Evolutionary conservation across 2,888 invertebrate species (phyloP).

Genomic region (Leptinotarsa tumamoca): DNA sequence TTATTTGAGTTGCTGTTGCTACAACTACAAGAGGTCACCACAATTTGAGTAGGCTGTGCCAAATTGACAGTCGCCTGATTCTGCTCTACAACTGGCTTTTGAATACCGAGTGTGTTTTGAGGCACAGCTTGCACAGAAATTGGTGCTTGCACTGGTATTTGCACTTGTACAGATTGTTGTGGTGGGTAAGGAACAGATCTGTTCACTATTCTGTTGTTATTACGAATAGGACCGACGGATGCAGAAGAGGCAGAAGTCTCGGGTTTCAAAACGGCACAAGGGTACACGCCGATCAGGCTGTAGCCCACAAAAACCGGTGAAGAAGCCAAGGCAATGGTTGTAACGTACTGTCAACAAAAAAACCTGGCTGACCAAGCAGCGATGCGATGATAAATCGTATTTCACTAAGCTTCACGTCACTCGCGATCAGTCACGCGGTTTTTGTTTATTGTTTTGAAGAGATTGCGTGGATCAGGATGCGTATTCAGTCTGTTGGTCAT

Average conservation of each 20-base stretch:
- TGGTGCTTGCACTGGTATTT: constrained; percentile 42
- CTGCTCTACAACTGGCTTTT: constrained; percentile 30
- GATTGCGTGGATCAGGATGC: constrained; percentile 58
- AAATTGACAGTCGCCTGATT: constrained; percentile 53
- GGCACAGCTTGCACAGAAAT: constrained; percentile 30
- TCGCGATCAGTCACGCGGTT: constrained; percentile 49
- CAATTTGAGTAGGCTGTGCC: constrained; percentile 56
- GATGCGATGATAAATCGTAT: constrained; percentile 27
- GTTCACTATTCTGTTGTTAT: constrained; percentile 45
- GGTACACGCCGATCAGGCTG: constrained; percentile 71
- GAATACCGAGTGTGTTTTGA: constrained; percentile 26
- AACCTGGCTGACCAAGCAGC: constrained; percentile 44
- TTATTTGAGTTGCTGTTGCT: constrained; percentile 52
- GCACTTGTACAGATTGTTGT: constrained; percentile 49
- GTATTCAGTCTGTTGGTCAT: constrained; percentile 64
- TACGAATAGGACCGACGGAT: constrained; percentile 46
- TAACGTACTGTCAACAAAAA: constrained; percentile 48
- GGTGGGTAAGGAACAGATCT: constrained; percentile 49
- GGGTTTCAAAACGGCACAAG: constrained; percentile 70
- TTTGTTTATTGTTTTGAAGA: constrained; percentile 48
- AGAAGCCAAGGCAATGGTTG: constrained; percentile 66
- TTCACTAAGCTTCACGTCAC: constrained; percentile 48
- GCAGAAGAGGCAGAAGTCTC: constrained; percentile 42
- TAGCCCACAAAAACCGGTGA: constrained; percentile 67
- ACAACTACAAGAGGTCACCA: constrained; percentile 62